phyloP scores from a whole-genome alignment of 2,113 vertebrate genomes.

The Urocynchramus pylzowi region DNA sequence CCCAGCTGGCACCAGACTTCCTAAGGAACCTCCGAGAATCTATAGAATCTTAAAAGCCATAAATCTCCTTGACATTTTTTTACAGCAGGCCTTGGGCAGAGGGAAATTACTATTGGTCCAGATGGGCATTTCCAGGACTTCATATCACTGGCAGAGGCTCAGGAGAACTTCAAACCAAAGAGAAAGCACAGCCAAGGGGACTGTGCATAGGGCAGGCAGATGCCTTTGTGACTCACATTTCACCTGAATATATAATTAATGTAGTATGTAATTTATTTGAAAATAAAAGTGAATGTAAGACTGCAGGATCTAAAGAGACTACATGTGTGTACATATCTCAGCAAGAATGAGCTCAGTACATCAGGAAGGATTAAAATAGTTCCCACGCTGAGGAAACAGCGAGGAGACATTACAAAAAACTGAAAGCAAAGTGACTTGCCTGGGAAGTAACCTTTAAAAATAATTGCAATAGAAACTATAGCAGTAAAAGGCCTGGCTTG shows the following conservation, averaged over 20 bases:
- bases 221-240: neutral
- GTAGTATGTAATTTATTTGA: neutral
- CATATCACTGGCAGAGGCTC: neutral
- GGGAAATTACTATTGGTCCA: neutral
- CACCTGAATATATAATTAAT: conserved; percentile 34
- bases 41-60: neutral
- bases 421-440: neutral
- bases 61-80: neutral
- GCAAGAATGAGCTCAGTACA: neutral
- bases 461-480: neutral
- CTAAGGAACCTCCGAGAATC: neutral
- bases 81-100: neutral
- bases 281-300: conserved; percentile 3
- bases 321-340: neutral
- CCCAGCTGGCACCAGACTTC: neutral
- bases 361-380: neutral
- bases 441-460: conserved; percentile 4
- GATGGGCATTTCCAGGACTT: neutral
- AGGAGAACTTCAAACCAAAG: neutral
- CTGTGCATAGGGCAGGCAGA: neutral
- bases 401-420: neutral
- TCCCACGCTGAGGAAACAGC: conserved; percentile 14
- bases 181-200: neutral
- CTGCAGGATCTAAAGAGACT: neutral
- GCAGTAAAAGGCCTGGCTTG: neutral